phyloP scores from a whole-genome alignment of 2,888 invertebrate genomes.

The Ptychoptera albimana region DNA sequence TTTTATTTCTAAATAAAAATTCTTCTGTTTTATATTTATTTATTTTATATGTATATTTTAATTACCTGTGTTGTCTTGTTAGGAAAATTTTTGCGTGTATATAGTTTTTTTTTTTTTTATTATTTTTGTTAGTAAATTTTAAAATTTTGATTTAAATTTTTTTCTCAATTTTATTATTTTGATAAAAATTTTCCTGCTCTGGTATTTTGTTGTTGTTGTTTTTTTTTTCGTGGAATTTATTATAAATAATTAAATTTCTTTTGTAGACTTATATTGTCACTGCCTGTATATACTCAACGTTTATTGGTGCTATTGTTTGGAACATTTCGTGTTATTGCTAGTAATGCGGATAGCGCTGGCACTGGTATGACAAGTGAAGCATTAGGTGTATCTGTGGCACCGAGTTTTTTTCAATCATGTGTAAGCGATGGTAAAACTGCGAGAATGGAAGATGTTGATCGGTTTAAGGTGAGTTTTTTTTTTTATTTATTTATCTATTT shows the following conservation, averaged over 20 bases:
- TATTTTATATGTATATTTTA: no score
- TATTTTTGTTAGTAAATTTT: no score
- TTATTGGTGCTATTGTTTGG: slow-evolving; percentile 90
- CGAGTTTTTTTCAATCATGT: slow-evolving; percentile 91
- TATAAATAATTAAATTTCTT: slow-evolving; percentile 3
- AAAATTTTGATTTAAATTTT: no score
- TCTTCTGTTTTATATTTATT: no score
- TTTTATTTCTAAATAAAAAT: no score
- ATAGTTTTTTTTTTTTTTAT: no score
- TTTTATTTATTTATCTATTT: slow-evolving; percentile 5
- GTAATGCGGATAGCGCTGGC: slow-evolving; percentile 74
- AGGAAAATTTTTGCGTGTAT: no score
- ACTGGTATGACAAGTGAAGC: slow-evolving; percentile 94
- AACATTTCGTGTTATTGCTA: slow-evolving; percentile 89
- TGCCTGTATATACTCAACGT: slow-evolving; percentile 82
- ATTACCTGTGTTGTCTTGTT: no score
- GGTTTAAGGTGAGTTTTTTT: slow-evolving; percentile 61
- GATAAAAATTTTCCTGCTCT: no score
- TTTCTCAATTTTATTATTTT: no score
- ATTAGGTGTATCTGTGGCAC: slow-evolving; percentile 86
- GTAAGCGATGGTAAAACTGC: slow-evolving; percentile 90
- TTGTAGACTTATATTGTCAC: slow-evolving; percentile 67
- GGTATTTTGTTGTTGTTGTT: no score
- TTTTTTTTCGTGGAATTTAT: no score
- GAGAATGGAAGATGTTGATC: slow-evolving; percentile 87